Base-by-base conservation (phyloP, 2,888 invertebrate genomes). In the Thereva unica region DNA sequence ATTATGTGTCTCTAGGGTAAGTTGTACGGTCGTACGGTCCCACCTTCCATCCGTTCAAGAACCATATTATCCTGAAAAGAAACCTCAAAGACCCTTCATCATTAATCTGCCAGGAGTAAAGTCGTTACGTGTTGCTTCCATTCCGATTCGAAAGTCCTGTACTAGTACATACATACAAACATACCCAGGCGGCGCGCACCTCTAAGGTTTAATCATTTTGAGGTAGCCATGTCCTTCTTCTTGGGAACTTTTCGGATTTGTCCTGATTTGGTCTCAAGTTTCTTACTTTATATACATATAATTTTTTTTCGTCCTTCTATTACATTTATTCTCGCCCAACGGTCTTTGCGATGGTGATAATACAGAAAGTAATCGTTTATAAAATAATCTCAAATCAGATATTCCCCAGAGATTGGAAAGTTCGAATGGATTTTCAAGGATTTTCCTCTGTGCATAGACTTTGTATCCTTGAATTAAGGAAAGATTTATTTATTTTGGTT, bases 351-450 rank as follows among this genome's bases (percentile, higher is more conserved):
- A 12, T 9, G 10, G 47, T 23, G 40, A 12, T 42, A 41, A 61
- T 49, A 61, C 41, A 50, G 41, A 50, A 41, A 41, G 34, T 35
- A 23, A 61, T 61, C 9, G 38, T 61, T 61, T 50, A 50, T 50
- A 34, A 50, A 61, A 61, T 61, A 61, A 61, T 61, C 41, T 50
- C n/a, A 49, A 61, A 61, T 61, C 50, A 61, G 50, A 42, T 12
- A 38, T 9, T 41, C 61, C 40, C 61, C 37, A 23, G 7, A 50
- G 61, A 49, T 9, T 7, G 61, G 10, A 61, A 61, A 61, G 38
- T 40, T 50, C 41, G 38, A 61, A 50, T 55, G 23, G 23, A 23
- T 23, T 23, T 23, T 23, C 23, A 23, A 23, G 23, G 23, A 23
- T 23, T 23, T n/a, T n/a, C n/a, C n/a, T 23, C 23, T 23, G 1